Evolutionary conservation across 2,797 vertebrate genomes (phyloP).

Genomic region (Lutra lutra): DNA sequence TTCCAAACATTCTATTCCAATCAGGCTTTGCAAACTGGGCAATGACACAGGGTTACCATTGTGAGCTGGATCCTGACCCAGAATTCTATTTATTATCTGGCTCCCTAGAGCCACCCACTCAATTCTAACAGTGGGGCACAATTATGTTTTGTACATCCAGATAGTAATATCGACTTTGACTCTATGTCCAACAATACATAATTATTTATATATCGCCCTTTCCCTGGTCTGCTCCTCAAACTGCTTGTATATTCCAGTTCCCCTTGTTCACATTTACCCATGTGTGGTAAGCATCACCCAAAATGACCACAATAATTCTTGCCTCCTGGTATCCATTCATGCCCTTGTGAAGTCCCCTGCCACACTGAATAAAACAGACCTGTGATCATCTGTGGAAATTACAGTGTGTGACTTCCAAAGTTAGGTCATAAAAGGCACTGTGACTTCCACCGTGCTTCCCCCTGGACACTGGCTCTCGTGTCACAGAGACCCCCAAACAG

Average conservation of each 20-base stretch:
- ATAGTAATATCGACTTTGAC: neutral
- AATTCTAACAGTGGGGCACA: neutral
- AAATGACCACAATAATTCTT: neutral
- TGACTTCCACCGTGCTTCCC: neutral
- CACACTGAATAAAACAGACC: too few species aligned
- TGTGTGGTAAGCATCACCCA: neutral
- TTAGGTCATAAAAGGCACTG: neutral
- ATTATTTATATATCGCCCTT: neutral
- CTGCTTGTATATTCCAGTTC: neutral
- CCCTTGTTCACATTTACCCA: neutral
- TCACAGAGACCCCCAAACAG: neutral
- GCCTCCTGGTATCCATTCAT: neutral
- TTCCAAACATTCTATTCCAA: neutral
- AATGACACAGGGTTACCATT: neutral
- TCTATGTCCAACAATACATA: neutral
- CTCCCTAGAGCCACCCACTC: neutral
- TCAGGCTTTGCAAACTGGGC: neutral
- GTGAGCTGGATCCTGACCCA: neutral
- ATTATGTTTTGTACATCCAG: neutral
- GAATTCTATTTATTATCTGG: neutral
- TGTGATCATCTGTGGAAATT: neutral
- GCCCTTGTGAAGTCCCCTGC: neutral
- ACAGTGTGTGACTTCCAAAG: neutral
- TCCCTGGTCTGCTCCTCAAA: neutral
- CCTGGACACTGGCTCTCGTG: neutral